Base-by-base conservation (phyloP, 2,888 invertebrate genomes). In the Acheta domesticus region DNA sequence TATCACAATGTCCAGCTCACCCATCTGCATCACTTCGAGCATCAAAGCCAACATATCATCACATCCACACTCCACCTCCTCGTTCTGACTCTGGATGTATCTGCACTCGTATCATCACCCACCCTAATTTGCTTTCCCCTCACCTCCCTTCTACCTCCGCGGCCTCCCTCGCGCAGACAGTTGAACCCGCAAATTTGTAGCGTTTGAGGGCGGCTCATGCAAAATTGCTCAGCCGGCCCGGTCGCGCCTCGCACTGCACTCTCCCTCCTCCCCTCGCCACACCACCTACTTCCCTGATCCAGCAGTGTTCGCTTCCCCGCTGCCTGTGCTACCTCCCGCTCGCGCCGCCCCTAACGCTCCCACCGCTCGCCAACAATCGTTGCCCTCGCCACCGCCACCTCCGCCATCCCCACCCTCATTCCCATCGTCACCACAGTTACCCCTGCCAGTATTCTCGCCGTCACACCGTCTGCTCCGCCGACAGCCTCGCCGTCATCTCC, bases 131-230 rank as follows among this genome's bases (percentile, higher is more conserved):
- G 36, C 36, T 36, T 36, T 8, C 36, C 36, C 36, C 36, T 36
- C 36, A 36, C 36, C 36, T 36, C 36, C 36, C 36, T 36, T 36
- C 8, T 8, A 36, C 36, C 36, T 36, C 36, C 36, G 36, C 36
- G 8, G 8, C 36, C 0, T 36, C 36, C 36, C 36, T 36, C 16
- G 62, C 62, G 16, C 62, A 12, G 62, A 62, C 62, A 62, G 62
- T n/a, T 62, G 62, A 62, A 62, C 62, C 62, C n/a, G 62, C 62
- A 62, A 62, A 62, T 62, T 62, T 62, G 62, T 62, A 62, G 62
- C 62, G 16, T 62, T 62, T 62, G 62, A 62, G 62, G 62, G 62
- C 11, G 62, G 16, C n/a, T 5, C 62, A 5, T 62, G 62, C n/a
- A 62, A 62, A 62, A 62, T 62, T 62, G 62, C 62, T 62, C 62